These are phyloP conservation scores for Bradypodion ventrale DNA, from an alignment of 2,797 vertebrate species.

Conservation along the genomic window DNA sequence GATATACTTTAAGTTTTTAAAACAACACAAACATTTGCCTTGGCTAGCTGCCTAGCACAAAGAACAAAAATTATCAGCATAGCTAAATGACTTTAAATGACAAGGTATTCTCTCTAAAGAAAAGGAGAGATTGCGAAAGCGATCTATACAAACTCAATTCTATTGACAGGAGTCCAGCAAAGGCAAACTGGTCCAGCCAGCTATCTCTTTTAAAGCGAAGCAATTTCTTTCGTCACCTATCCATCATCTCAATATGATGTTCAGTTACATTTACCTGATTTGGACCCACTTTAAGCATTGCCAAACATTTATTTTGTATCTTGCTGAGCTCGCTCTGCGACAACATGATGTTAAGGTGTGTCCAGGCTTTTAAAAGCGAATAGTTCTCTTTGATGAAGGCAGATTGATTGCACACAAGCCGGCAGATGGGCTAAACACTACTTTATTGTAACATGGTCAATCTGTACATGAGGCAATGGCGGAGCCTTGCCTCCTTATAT, in stretches of 20 bases:
- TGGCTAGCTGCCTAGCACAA: constrained; percentile 65
- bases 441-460: too few relatives aligned
- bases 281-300: constrained; percentile 32
- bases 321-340: constrained; percentile 29
- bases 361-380: background rate
- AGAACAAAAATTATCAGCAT: constrained; percentile 65
- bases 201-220: constrained; percentile 44
- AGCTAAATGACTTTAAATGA: constrained; percentile 60
- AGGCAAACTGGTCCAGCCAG: constrained; percentile 46
- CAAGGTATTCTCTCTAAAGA: constrained; percentile 60
- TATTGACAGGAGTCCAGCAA: constrained; percentile 63
- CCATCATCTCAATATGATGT: constrained; percentile 63
- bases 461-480: too few relatives aligned
- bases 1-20: constrained; percentile 71
- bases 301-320: constrained; percentile 56
- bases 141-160: constrained; percentile 39
- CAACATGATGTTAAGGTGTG: constrained; percentile 21
- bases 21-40: constrained; percentile 73
- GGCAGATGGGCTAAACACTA: too few relatives aligned
- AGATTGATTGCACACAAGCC: too few relatives aligned
- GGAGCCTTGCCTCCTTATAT: too few relatives aligned
- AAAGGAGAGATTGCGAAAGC: constrained; percentile 54
- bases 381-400: too few relatives aligned
- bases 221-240: constrained; percentile 47
- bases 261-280: background rate